These are phyloP conservation scores for Atherix ibis DNA, from an alignment of 2,888 invertebrate genomes.

Conservation along the genomic window DNA sequence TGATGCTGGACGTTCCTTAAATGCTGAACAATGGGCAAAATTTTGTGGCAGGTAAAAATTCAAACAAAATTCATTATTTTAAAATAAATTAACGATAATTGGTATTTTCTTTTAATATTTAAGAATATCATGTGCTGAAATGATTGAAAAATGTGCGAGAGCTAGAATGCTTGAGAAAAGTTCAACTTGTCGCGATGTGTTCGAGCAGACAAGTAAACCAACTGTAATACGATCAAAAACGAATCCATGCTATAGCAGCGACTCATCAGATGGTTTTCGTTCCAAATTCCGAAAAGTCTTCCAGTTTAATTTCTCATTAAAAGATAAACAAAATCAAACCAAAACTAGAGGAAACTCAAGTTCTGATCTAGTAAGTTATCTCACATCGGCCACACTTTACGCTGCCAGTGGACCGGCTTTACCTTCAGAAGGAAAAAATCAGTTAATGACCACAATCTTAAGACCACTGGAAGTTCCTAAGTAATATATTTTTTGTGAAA, in stretches of 20 bases:
- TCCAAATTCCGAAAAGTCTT: slow-evolving; percentile 13
- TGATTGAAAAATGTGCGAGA: slow-evolving; percentile 49
- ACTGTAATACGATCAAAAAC: slow-evolving; percentile 10
- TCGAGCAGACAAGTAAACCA: slow-evolving; percentile 2
- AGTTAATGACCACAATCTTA: slow-evolving; percentile 10
- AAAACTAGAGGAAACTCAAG: background rate
- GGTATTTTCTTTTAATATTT: slow-evolving; percentile 1
- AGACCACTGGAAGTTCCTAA: slow-evolving; percentile 13
- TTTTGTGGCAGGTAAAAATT: slow-evolving; percentile 42
- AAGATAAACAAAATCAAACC: slow-evolving; percentile 9
- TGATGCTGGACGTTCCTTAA: slow-evolving; percentile 49
- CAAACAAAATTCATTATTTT: background rate
- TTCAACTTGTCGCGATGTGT: slow-evolving; percentile 16
- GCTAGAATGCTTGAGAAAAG: slow-evolving; percentile 40
- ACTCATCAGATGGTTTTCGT: slow-evolving; percentile 10
- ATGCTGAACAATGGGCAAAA: slow-evolving; percentile 60
- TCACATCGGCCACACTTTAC: slow-evolving; percentile 12
- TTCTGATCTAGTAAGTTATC: slow-evolving; percentile 9
- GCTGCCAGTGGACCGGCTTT: slow-evolving; percentile 10
- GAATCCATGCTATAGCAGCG: slow-evolving; percentile 4
- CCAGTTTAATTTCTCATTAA: slow-evolving; percentile 10
- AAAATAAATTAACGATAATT: slow-evolving; percentile 1
- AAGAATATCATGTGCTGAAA: slow-evolving; percentile 46
- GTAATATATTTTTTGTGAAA: slow-evolving; percentile 6
- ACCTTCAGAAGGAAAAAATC: slow-evolving; percentile 8